Base-by-base conservation (phyloP, 2,113 vertebrate genomes). In the Australoheros scitulus region DNA sequence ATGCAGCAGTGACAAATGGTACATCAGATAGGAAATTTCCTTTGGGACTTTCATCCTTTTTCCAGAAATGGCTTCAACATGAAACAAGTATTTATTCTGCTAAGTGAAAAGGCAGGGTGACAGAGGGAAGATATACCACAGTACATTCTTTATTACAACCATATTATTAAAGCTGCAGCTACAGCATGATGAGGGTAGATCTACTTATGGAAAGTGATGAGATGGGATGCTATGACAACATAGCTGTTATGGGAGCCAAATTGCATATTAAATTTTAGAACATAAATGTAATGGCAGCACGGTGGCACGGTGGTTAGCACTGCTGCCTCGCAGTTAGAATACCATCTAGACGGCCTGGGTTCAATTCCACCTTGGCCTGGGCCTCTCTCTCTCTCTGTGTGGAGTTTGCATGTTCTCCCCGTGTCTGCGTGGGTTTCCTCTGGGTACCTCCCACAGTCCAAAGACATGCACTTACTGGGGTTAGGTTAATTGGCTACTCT, bases 1-100 rank as follows among this genome's bases (percentile, higher is more conserved):
- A 90, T 93, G 82, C 90, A 80, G 91, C 90, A 84, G 80, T 92
- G 93, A 92, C 88, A 92, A 91, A 93, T 92, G 90, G 85, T 64
- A 90, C 87, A 94, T 94, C 93, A 93, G 87, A 94, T 90, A 91
- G 92, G 88, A 95, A 93, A 93, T 93, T 92, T 94, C 90, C 86
- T 94, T 82, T 93, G 91, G 87, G 92, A 91, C 87, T 87, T 81
- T 85, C 84, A 87, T 93, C 86, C 79, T 83, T 90, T 91, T 91
- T 89, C 65, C 88, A 90, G 90, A 88, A 91, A 88, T 88, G 87
- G 87, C 83, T 89, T 88, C 84, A 81, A 85, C 86, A 84, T 91
- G 90, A 88, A 93, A 90, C 61, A 80, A 75, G 87, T 89, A 87
- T 92, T 94, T 92, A 91, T 91, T 90, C 88, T 86, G 81, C 82